Conservation (phyloP, 2,113 vertebrate genomes). For the Callipepla californica region DNA sequence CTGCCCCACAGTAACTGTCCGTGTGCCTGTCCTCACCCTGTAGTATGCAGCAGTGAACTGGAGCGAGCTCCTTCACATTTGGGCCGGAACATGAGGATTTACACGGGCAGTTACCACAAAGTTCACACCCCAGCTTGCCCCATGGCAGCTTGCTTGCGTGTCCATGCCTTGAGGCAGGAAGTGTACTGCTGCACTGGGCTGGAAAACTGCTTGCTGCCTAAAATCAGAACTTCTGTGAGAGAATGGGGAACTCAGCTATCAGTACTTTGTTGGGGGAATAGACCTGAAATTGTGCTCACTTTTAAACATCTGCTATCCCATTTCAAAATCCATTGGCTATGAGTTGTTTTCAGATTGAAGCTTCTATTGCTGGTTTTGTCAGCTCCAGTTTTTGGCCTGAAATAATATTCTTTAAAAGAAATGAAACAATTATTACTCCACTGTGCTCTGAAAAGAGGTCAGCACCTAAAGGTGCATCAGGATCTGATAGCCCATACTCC, state of each 20-base stretch:
- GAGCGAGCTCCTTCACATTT: background rate
- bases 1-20: background rate
- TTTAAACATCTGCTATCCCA: background rate
- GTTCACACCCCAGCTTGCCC: background rate
- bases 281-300: background rate
- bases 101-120: background rate
- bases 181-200: background rate
- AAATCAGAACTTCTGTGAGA: conserved; percentile 15
- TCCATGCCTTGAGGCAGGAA: conserved; percentile 15
- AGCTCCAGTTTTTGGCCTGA: background rate
- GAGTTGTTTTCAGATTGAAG: rapidly evolving
- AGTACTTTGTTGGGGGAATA: conserved; percentile 39
- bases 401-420: background rate
- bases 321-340: background rate
- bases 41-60: rapidly evolving
- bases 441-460: background rate
- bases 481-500: background rate
- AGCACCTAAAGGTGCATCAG: rapidly evolving
- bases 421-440: background rate
- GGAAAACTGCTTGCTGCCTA: background rate
- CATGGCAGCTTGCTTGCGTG: background rate
- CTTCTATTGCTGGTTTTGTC: background rate
- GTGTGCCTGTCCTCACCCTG: background rate
- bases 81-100: background rate
- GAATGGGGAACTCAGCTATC: conserved; percentile 32